Evolutionary conservation across 2,797 vertebrate genomes (phyloP).

Genomic region (Melanotaenia trifasciata): DNA sequence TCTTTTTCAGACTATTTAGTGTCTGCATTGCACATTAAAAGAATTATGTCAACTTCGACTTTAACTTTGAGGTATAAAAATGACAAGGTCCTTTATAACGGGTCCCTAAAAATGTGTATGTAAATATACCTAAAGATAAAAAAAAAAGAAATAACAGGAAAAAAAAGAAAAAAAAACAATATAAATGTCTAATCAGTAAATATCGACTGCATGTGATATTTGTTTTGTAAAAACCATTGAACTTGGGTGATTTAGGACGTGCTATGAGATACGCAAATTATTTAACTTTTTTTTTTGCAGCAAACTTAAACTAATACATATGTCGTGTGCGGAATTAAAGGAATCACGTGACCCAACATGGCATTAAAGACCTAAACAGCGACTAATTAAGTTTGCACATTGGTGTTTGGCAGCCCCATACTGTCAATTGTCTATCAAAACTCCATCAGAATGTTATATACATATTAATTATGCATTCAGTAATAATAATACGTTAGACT

Average conservation of each 20-base stretch:
- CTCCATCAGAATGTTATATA: constrained; percentile 45
- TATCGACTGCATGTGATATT: constrained; percentile 1
- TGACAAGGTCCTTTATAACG: too few species aligned
- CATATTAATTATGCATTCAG: constrained; percentile 37
- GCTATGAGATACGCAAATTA: background rate
- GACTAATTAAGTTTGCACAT: constrained; percentile 44
- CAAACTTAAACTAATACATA: background rate
- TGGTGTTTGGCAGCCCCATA: constrained; percentile 28
- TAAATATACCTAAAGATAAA: background rate
- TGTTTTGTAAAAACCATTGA: background rate
- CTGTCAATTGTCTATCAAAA: constrained; percentile 32
- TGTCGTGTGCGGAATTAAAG: constrained; percentile 5
- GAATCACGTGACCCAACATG: constrained; percentile 32
- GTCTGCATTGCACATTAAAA: too few species aligned
- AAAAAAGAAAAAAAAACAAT: background rate
- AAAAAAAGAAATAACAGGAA: background rate
- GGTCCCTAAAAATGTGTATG: background rate
- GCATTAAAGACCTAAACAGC: constrained; percentile 23
- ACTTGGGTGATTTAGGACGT: background rate
- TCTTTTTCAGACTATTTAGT: too few species aligned
- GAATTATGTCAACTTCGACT: too few species aligned
- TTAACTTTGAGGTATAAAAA: too few species aligned
- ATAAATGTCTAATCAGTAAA: too few species aligned
- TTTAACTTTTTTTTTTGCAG: background rate
- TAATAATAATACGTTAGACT: constrained; percentile 36